Base-by-base conservation (phyloP, 2,113 vertebrate genomes). In the Sphyrna mokarran region DNA sequence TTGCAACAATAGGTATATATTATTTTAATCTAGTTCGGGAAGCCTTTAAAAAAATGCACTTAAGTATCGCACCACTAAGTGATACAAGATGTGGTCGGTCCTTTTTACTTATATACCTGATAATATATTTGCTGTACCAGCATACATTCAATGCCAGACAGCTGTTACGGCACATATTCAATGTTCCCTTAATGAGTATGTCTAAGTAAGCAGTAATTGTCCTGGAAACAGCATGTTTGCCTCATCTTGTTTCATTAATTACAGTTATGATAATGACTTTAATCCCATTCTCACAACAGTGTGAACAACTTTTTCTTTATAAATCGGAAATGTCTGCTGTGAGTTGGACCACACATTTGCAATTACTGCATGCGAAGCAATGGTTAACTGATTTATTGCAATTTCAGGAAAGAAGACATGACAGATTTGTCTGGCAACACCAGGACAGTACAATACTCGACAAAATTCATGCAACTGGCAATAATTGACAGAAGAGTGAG, bases 401-500 rank as follows among this genome's bases (percentile, higher is more conserved):
- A 43, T 95, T 95, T 72, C 68, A 70, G 72, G 94, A 95, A 90
- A 70, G 68, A 94, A 72, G 69, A 72, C 89, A 93, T 95, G 43
- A 95, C 69, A 54, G 69, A 72, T 72, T 95, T 76, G 94, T 72
- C 43, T 26, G 48, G 94, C 94, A 95, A 54, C 29, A 95, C 69
- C 68, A 70, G 43, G 40, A 72, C 69, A 48, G 69, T 95, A 76
- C 94, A 95, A 33, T 72, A 72, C 26, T 43, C 72, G 69, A 95
- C 93, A 68, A 95, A 95, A 95, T 72, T 95, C 94, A 29, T 54
- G 69, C 94, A 95, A 95, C 94, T 95, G 26, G 94, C 94, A 95
- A 95, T 95, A 95, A 95, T 95, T 95, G 94, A 72, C 94, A 72
- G 94, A 95, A 72, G 94, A 95, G 94, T 95, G 94, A 48, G 94